Percentiles rank a stretch among this genome's conserved stretches.
Conservation (phyloP, 2,113 vertebrate species). For the Tringa solitaria region DNA sequence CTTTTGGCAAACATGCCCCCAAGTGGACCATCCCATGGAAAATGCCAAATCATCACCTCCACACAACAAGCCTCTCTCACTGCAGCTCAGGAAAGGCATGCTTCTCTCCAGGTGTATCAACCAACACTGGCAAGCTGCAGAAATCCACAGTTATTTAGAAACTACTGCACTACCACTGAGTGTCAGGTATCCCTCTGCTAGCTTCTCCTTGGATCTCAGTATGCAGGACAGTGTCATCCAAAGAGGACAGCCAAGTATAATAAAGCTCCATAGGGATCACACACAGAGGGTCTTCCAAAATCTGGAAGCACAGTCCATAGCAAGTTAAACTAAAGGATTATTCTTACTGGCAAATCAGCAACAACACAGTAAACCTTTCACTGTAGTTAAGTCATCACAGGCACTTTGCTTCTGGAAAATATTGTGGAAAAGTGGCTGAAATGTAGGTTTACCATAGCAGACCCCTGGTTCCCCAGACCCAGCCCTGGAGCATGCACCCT, state of each 20-base stretch:
- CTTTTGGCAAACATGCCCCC: neutral
- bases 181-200: neutral
- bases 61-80: neutral
- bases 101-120: neutral
- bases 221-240: neutral
- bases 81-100: neutral
- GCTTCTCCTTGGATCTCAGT: neutral
- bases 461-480: neutral
- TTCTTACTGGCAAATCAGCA: neutral
- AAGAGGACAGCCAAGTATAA: neutral
- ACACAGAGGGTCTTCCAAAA: neutral
- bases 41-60: neutral
- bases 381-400: neutral
- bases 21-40: neutral
- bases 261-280: neutral
- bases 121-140: neutral
- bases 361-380: neutral
- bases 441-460: neutral
- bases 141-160: conserved; percentile 4
- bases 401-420: neutral
- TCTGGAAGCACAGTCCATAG: neutral
- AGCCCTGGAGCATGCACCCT: neutral
- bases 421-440: neutral
- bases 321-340: neutral
- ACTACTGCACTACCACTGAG: neutral